Conservation (phyloP, 2,888 invertebrate species). For the Lasius fuliginosus region DNA sequence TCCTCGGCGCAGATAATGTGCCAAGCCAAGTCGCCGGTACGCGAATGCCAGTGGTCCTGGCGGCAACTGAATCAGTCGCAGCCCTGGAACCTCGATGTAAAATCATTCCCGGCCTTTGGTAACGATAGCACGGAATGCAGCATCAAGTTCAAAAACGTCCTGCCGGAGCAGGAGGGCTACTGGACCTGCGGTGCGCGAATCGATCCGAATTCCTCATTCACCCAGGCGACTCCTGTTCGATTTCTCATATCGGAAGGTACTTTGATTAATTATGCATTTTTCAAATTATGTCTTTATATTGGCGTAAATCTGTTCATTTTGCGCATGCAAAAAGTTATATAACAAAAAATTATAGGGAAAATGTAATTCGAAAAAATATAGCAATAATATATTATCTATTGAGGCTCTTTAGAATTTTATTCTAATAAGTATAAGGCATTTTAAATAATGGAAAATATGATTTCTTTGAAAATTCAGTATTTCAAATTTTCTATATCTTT, state of each 20-base stretch:
- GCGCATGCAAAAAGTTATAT: not conserved
- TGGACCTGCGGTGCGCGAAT: slow-evolving; percentile 84
- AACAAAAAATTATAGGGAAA: not conserved
- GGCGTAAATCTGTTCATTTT: not conserved
- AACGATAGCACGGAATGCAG: slow-evolving; percentile 83
- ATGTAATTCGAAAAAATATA: not conserved
- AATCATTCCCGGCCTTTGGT: slow-evolving; percentile 82
- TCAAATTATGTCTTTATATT: not conserved
- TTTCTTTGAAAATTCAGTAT: not conserved
- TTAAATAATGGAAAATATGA: not conserved
- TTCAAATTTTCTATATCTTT: slow-evolving; percentile 5
- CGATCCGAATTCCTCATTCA: slow-evolving; percentile 78
- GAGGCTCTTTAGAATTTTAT: not conserved
- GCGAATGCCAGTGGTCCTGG: slow-evolving; percentile 85
- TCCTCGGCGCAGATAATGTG: slow-evolving; percentile 82
- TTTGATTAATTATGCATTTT: not conserved
- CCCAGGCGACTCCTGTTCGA: slow-evolving; percentile 79
- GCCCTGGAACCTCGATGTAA: slow-evolving; percentile 82
- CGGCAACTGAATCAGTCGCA: slow-evolving; percentile 83
- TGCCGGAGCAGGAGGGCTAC: slow-evolving; percentile 83
- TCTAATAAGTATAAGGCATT: not conserved
- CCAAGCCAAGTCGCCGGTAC: slow-evolving; percentile 78
- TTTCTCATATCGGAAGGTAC: slow-evolving; percentile 83
- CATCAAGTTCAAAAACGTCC: slow-evolving; percentile 82
- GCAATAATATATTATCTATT: not conserved